Conservation (phyloP, 2,797 vertebrate species). For the Tauraco hartlaubi region DNA sequence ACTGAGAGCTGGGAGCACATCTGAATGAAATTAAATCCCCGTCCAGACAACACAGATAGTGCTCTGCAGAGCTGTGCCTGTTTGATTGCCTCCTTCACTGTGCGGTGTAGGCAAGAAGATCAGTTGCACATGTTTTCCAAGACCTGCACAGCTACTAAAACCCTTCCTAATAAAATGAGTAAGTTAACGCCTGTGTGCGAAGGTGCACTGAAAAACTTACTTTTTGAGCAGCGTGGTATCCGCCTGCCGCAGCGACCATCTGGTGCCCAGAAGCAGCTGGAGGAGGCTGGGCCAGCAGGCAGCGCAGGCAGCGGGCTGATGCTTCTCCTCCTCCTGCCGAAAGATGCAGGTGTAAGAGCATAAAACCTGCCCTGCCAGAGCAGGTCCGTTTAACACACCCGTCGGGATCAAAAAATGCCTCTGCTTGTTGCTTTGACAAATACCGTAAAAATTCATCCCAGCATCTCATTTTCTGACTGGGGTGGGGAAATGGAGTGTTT, state of each 20-base stretch:
- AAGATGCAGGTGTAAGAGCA: background rate
- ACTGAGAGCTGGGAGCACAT: background rate
- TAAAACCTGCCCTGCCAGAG: background rate
- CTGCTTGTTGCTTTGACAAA: background rate
- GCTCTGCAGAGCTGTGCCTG: background rate
- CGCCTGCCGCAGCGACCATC: background rate
- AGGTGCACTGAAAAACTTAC: background rate
- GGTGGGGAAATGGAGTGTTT: background rate
- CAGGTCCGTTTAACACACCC: background rate
- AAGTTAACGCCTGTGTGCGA: background rate
- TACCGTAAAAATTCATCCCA: background rate
- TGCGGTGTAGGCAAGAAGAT: background rate
- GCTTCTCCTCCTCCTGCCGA: background rate
- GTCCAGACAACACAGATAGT: background rate
- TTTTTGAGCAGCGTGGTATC: background rate
- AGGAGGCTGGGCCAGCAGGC: background rate
- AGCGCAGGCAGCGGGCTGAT: accelerated
- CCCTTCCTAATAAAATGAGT: background rate
- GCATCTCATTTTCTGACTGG: background rate
- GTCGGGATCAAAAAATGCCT: background rate
- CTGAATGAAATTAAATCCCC: background rate
- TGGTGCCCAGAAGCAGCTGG: background rate
- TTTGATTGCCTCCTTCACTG: background rate
- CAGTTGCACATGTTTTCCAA: background rate
- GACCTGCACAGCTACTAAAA: background rate